Evolutionary conservation across 2,888 invertebrate species (phyloP).

Genomic region (Sarcophaga rosellei): DNA sequence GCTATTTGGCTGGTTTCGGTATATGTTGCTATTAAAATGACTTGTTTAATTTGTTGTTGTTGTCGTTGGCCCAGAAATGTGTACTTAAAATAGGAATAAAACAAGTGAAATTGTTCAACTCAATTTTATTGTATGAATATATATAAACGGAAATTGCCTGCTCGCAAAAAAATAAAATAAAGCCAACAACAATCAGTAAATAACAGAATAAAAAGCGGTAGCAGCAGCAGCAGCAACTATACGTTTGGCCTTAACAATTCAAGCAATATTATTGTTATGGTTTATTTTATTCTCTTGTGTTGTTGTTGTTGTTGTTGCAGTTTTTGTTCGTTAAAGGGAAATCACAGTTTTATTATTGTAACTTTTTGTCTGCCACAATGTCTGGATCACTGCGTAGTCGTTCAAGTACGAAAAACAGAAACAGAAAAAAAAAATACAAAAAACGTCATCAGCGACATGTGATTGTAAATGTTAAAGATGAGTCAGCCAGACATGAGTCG

Average conservation of each 20-base stretch:
- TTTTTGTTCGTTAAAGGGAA: slow-evolving; percentile 12
- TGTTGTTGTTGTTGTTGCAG: neutral
- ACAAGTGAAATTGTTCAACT: slow-evolving; percentile 53
- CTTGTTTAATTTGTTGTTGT: no score
- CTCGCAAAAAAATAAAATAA: no score
- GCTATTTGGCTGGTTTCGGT: neutral
- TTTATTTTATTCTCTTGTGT: neutral
- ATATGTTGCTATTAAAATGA: neutral
- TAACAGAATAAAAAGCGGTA: no score
- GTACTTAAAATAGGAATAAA: slow-evolving; percentile 11
- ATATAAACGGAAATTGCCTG: slow-evolving; percentile 29
- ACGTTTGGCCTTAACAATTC: neutral
- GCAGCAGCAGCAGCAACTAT: neutral
- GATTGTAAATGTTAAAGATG: neutral
- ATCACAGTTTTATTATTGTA: slow-evolving; percentile 43
- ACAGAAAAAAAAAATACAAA: neutral
- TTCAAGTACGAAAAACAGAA: neutral
- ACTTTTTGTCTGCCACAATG: slow-evolving; percentile 21
- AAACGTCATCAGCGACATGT: neutral
- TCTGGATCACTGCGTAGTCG: neutral
- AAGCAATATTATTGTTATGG: neutral
- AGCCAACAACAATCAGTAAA: no score
- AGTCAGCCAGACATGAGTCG: slow-evolving; percentile 33
- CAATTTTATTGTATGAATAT: slow-evolving; percentile 32
- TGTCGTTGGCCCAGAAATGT: no score